These are phyloP conservation scores for Anoplolepis gracilipes DNA, from an alignment of 1,140 invertebrate genomes.

Conservation along the genomic window DNA sequence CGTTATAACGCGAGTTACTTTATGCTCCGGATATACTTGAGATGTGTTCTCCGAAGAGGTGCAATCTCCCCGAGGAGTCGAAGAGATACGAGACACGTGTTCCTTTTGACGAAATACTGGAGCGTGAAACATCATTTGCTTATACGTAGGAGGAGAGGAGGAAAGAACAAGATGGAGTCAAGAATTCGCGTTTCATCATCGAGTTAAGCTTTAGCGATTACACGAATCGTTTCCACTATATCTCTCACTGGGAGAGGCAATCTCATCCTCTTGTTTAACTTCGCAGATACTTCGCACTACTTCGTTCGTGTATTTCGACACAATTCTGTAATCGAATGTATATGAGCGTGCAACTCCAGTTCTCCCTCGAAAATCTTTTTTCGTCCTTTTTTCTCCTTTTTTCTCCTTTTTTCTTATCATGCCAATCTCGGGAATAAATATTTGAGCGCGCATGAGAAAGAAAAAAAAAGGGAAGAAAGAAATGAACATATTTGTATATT, in stretches of 20 bases:
- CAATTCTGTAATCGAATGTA: conserved; percentile 41
- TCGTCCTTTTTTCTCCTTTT: neutral
- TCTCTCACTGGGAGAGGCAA: neutral
- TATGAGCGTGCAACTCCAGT: conserved; percentile 1
- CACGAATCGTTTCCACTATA: conserved; percentile 20
- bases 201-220: conserved; percentile 49
- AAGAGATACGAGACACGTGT: conserved; percentile 8
- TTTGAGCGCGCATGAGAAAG: neutral
- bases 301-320: neutral
- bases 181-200: conserved; percentile 22
- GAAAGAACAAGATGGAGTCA: neutral
- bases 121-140: conserved; percentile 56
- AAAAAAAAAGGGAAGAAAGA: neutral
- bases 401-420: too few relatives aligned
- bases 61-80: conserved; percentile 21
- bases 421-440: conserved; percentile 13
- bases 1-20: conserved; percentile 35
- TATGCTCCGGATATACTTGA: conserved; percentile 24
- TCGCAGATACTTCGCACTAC: neutral
- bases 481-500: conserved; percentile 19
- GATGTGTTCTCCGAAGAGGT: conserved; percentile 2
- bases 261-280: conserved; percentile 33
- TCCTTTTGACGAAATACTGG: conserved; percentile 17
- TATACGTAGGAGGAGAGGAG: neutral
- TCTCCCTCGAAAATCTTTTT: neutral